A percentile compares a stretch with the other conserved stretches of the same genome.
Evolutionary conservation across 2,113 vertebrate species (phyloP).

Genomic region (Enhydra lutris): DNA sequence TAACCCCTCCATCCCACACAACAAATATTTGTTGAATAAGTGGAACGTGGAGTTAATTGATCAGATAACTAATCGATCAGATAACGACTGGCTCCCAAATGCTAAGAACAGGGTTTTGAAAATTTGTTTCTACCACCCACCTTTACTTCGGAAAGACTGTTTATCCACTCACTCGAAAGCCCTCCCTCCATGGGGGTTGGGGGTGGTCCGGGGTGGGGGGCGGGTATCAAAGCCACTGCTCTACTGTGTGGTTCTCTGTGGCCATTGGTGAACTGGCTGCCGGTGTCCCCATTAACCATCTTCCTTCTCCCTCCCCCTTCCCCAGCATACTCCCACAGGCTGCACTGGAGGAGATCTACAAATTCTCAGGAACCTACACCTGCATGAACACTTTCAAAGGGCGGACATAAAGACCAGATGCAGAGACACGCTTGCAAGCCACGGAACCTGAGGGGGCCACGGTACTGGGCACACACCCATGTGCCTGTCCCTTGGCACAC

Average conservation of each 20-base stretch:
- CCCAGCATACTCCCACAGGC: slow-evolving; percentile 94
- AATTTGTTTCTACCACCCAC: too few relatives aligned
- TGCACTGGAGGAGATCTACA: slow-evolving; percentile 97
- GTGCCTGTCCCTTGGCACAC: background rate
- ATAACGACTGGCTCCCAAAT: background rate
- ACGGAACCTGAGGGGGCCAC: slow-evolving; percentile 17
- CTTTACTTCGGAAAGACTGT: background rate
- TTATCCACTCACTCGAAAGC: background rate
- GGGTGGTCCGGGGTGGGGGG: too few relatives aligned
- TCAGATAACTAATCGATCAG: background rate
- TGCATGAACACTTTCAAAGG: slow-evolving; percentile 99
- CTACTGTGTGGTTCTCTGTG: fast-evolving
- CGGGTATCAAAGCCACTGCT: background rate
- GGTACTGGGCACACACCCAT: background rate
- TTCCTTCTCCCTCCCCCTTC: background rate
- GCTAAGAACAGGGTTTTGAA: background rate
- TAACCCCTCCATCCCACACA: background rate
- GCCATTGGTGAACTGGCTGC: background rate
- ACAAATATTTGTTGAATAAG: background rate
- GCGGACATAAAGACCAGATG: slow-evolving; percentile 84
- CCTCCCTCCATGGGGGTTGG: background rate
- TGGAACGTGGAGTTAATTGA: background rate
- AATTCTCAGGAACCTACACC: slow-evolving; percentile 95
- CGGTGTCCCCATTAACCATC: background rate
- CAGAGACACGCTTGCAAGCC: slow-evolving; percentile 18